Base-by-base conservation (phyloP, 2,113 vertebrate species). In the Rafetus swinhoei region DNA sequence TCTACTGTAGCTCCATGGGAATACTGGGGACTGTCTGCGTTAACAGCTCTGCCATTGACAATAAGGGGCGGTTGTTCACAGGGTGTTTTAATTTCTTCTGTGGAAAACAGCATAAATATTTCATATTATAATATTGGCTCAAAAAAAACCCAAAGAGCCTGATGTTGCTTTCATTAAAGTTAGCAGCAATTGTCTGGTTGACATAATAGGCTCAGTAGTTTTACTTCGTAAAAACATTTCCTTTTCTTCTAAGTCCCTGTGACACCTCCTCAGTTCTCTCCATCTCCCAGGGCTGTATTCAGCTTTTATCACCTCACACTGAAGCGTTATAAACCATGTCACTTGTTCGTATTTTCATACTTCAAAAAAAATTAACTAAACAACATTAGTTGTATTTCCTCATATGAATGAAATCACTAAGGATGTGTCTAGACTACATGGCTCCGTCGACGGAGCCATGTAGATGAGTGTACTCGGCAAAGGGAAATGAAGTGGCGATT, bases 31-130 rank as follows among this genome's bases (percentile, higher is more conserved):
- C 0, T 3, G 2, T 59, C 55, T 21, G 21, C 45, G 84, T 77
- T 76, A 77, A 0, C 12, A 24, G 85, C 7, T 81, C 22, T 55
- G 56, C 96, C 55, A 18, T 95, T 95, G 0, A 86, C 89, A 86
- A 96, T 95, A 79, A 52, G 59, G 22, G 86, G 93, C 45, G 94
- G 96, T 12, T 80, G 82, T n/a, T 24, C 50, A 92, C 97, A 97
- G 0, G 91, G 69, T 74, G 4, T 89, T 93, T 19, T 80, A 39
- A 39, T 39, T 79, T 95, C 84, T 82, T 93, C 96, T 97, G 94
- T 90, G 81, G 81, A 86, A 39, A 39, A 39, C 39, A 39, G 39
- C 39, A 39, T 39, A 39, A 39, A 39, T 39, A 39, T 39, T 39
- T 35, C 65, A 93, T 29, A 83, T n/a, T 81, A 60, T 62, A 86